phyloP scores from a whole-genome alignment of 2,113 vertebrate species.

The Limanda limanda region DNA sequence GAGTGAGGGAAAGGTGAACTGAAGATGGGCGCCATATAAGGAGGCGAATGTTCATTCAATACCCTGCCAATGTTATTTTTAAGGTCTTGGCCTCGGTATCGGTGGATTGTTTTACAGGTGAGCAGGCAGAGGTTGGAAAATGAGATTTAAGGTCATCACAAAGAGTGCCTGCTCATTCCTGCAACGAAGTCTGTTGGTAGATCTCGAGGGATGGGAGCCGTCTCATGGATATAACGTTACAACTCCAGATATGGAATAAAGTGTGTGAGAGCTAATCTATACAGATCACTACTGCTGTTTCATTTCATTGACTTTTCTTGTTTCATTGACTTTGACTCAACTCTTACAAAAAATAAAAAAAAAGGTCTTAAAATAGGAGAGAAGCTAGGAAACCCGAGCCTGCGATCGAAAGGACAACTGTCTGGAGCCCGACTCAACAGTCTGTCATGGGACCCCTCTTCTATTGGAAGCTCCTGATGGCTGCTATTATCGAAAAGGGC shows the following conservation, averaged over 20 bases:
- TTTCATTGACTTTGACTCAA: constrained; percentile 61
- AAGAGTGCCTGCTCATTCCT: constrained; percentile 35
- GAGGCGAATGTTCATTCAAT: constrained; percentile 52
- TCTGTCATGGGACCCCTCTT: constrained; percentile 18
- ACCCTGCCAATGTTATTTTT: constrained; percentile 70
- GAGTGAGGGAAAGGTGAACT: constrained; percentile 38
- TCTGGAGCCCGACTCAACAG: constrained; percentile 28
- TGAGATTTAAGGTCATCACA: constrained; percentile 73
- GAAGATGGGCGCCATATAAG: constrained; percentile 29
- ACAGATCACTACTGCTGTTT: constrained; percentile 56
- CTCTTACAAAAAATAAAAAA: constrained; percentile 14
- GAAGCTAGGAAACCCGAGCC: constrained; percentile 39
- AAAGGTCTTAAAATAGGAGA: constrained; percentile 38
- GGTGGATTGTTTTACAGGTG: constrained; percentile 71
- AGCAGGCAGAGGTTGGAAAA: constrained; percentile 66
- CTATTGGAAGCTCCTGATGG: constrained; percentile 39
- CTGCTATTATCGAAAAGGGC: constrained; percentile 38
- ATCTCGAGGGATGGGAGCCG: constrained; percentile 31
- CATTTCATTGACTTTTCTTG: constrained; percentile 54
- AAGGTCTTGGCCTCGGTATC: constrained; percentile 52
- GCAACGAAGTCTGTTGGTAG: constrained; percentile 48
- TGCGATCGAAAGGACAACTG: constrained; percentile 34
- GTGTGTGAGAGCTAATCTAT: constrained; percentile 49
- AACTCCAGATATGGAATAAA: constrained; percentile 50
- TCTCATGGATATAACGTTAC: constrained; percentile 55